These are phyloP conservation scores for Villa cingulata DNA, from an alignment of 2,888 invertebrate species.

Conservation along the genomic window DNA sequence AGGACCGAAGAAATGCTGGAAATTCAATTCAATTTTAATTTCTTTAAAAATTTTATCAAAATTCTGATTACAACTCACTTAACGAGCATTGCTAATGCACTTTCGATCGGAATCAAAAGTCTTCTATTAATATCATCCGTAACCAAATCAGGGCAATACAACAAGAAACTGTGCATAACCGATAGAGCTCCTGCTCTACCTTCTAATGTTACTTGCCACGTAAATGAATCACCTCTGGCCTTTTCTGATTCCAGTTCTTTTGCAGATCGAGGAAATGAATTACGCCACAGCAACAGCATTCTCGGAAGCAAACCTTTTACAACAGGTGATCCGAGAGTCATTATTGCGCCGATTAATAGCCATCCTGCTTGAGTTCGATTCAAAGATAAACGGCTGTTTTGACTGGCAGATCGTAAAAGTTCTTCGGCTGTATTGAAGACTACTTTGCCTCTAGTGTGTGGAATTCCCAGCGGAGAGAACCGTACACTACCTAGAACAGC, in stretches of 20 bases:
- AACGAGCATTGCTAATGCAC: constrained; percentile 85
- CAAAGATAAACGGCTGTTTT: constrained; percentile 87
- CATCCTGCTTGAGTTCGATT: constrained; percentile 96
- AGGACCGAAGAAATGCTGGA: constrained; percentile 66
- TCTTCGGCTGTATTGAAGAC: constrained; percentile 97
- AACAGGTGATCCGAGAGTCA: constrained; percentile 87
- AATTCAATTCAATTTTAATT: neutral
- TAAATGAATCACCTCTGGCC: constrained; percentile 89
- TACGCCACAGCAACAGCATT: constrained; percentile 91
- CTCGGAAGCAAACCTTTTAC: constrained; percentile 84
- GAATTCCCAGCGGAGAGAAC: constrained; percentile 82
- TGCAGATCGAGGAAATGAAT: constrained; percentile 90
- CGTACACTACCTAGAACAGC: constrained; percentile 86
- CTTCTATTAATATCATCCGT: constrained; percentile 85
- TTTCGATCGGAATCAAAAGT: constrained; percentile 82
- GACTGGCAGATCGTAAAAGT: constrained; percentile 85
- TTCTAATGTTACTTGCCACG: constrained; percentile 97
- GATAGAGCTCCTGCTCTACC: constrained; percentile 92
- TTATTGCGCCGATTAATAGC: constrained; percentile 91
- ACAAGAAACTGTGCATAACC: constrained; percentile 85
- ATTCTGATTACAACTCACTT: constrained; percentile 54
- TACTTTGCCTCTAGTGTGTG: constrained; percentile 92
- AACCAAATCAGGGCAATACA: constrained; percentile 79
- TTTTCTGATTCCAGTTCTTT: constrained; percentile 97
- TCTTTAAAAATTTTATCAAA: neutral